Evolutionary conservation across 2,113 vertebrate species (phyloP).

Genomic region (Lampris incognitus): DNA sequence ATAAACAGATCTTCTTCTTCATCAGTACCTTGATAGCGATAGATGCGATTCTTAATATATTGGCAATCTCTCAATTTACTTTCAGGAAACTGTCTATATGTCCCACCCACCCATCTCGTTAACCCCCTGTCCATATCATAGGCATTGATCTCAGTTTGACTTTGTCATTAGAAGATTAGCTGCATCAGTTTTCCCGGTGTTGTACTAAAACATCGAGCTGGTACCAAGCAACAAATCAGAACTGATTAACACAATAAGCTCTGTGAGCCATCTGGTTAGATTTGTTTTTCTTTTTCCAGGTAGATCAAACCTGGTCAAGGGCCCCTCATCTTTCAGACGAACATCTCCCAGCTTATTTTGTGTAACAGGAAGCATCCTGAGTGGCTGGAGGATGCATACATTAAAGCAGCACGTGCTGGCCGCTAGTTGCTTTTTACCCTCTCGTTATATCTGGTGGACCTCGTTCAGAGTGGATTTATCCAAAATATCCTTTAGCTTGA

Average conservation of each 20-base stretch:
- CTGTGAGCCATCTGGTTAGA: slow-evolving; percentile 60
- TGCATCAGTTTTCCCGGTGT: slow-evolving; percentile 44
- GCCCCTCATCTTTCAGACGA: slow-evolving; percentile 37
- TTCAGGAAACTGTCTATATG: no score
- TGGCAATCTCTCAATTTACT: no score
- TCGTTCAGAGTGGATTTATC: no score
- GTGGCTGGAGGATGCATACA: slow-evolving; percentile 14
- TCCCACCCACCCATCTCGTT: slow-evolving; percentile 22
- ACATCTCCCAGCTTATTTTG: slow-evolving; percentile 31
- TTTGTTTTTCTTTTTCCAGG: slow-evolving; percentile 29
- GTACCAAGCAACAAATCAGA: slow-evolving; percentile 46
- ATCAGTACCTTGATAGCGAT: no score
- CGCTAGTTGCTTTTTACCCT: no score
- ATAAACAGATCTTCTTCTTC: no score
- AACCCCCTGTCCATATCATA: slow-evolving; percentile 7
- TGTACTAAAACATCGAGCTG: slow-evolving; percentile 30
- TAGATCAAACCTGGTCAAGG: not conserved
- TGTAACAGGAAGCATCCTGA: slow-evolving; percentile 8
- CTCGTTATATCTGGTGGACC: no score
- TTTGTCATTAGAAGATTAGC: slow-evolving; percentile 64
- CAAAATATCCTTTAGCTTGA: no score
- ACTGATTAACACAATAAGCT: slow-evolving; percentile 61
- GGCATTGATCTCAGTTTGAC: slow-evolving; percentile 17
- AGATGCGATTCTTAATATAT: no score
- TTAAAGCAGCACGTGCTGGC: not conserved